Conservation (phyloP, 2,888 invertebrate species). For the Perithous albicinctus region DNA sequence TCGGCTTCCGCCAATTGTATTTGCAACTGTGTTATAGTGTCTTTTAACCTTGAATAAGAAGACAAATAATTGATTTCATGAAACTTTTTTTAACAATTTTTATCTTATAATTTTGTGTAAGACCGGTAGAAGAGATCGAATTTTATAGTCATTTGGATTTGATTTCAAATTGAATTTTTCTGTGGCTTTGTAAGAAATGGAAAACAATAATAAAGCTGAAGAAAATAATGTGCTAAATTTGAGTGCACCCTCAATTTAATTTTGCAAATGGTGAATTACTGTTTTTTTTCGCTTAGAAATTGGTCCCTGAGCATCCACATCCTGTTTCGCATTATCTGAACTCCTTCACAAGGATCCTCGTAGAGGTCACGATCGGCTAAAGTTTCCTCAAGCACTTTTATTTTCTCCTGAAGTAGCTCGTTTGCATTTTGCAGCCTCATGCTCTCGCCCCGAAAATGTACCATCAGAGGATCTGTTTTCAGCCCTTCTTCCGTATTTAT, state of each 20-base stretch:
- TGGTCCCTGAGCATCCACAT: conserved; percentile 74
- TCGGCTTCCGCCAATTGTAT: conserved; percentile 75
- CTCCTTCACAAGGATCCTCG: conserved; percentile 74
- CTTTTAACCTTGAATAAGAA: conserved; percentile 73
- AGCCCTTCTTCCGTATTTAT: conserved; percentile 74
- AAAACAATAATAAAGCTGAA: no score
- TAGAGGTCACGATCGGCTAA: conserved; percentile 76
- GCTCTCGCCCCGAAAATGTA: conserved; percentile 78
- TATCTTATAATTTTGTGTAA: no score
- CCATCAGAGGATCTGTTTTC: conserved; percentile 78
- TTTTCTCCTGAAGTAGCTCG: conserved; percentile 77
- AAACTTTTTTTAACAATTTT: no score
- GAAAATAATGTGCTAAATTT: no score
- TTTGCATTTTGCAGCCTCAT: conserved; percentile 75
- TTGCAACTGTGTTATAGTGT: conserved; percentile 74
- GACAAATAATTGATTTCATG: background rate
- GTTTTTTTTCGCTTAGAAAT: conserved; percentile 75
- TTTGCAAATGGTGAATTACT: conserved; percentile 75
- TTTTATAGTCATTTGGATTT: no score
- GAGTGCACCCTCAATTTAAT: no score
- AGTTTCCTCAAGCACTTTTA: conserved; percentile 75
- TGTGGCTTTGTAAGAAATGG: no score
- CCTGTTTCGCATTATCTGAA: conserved; percentile 74
- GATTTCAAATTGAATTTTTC: no score
- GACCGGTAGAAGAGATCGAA: no score